Percentiles rank a stretch among this genome's conserved stretches.
Evolutionary conservation across 2,888 invertebrate species (phyloP).

Genomic region (Cacoxenus indagator): DNA sequence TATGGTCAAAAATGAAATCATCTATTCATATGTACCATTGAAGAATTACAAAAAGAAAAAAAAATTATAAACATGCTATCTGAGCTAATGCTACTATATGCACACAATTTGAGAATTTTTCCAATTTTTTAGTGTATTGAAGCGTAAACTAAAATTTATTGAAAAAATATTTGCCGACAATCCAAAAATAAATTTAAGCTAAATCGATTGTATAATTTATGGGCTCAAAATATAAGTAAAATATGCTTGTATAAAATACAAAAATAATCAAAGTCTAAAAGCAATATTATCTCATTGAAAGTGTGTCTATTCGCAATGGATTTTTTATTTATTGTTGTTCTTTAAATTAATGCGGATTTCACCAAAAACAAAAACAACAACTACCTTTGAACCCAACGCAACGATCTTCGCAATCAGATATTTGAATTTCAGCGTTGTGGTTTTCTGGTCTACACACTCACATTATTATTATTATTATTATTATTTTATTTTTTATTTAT

Average conservation of each 20-base stretch:
- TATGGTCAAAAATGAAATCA: too few species aligned
- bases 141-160: too few species aligned
- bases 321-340: neutral
- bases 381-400: neutral
- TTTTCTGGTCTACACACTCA: neutral
- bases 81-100: too few species aligned
- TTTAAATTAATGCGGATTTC: conserved; percentile 2
- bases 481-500: too few species aligned
- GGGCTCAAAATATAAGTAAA: neutral
- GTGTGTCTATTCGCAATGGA: too few species aligned
- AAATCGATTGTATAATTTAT: neutral
- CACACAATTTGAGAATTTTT: too few species aligned
- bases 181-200: neutral
- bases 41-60: too few species aligned
- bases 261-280: too few species aligned
- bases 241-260: neutral
- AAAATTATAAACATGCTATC: too few species aligned
- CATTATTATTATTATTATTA: neutral
- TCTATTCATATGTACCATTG: too few species aligned
- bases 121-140: too few species aligned
- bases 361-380: conserved; percentile 1
- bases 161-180: neutral
- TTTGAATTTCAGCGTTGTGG: neutral
- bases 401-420: conserved; percentile 1
- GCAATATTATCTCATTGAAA: too few species aligned